Conservation (phyloP, 92 coral and sea anemone genomes). For the Siderastrea radians region DNA sequence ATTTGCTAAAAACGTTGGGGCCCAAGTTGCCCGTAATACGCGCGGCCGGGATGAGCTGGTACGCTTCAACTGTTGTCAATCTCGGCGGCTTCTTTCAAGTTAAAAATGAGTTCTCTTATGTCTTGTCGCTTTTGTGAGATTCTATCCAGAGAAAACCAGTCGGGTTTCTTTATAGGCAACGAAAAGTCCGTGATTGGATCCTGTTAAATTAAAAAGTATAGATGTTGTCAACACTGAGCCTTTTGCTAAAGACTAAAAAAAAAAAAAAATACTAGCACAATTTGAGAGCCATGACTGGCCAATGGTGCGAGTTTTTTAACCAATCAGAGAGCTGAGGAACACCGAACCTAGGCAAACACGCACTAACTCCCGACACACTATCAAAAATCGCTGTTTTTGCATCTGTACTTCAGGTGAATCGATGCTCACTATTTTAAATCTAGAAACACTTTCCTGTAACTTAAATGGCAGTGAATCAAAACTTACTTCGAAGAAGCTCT, state of each 20-base stretch:
- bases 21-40: not conserved
- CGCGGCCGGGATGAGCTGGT: not conserved
- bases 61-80: not conserved
- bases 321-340: too few relatives aligned
- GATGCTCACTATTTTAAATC: not conserved
- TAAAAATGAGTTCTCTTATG: slow-evolving; percentile 64
- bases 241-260: not conserved
- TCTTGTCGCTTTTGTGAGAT: slow-evolving; percentile 74
- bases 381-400: too few relatives aligned
- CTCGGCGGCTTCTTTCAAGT: slow-evolving; percentile 45
- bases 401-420: not conserved
- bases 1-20: not conserved
- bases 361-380: too few relatives aligned
- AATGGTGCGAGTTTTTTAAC: too few relatives aligned
- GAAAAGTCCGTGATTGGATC: slow-evolving; percentile 84
- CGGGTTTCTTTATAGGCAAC: slow-evolving; percentile 64
- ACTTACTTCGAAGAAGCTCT: slow-evolving; percentile 93
- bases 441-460: not conserved
- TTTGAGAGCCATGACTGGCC: not conserved
- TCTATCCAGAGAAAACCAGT: slow-evolving; percentile 76
- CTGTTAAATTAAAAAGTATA: slow-evolving; percentile 36
- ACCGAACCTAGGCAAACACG: too few relatives aligned
- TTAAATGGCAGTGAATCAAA: too few relatives aligned
- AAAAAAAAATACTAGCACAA: not conserved
- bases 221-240: not conserved